Percentiles rank a stretch among this genome's conserved stretches.
Evolutionary conservation across 2,113 vertebrate species (phyloP).

Genomic region (Triplophysa tibetana): DNA sequence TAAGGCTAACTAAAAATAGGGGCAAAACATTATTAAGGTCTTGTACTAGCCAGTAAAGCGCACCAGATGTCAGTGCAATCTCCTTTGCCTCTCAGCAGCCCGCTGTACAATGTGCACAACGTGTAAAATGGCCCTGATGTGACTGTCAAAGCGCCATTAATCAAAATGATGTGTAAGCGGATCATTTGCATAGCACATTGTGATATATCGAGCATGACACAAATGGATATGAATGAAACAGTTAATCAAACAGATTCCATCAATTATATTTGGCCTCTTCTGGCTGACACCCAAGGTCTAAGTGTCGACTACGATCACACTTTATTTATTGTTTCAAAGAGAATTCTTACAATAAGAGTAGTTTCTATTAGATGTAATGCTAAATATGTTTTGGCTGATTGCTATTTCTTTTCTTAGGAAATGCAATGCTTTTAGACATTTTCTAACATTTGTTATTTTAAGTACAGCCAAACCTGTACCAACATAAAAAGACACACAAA

Average conservation of each 20-base stretch:
- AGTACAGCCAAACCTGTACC: too few relatives aligned
- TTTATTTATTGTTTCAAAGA: background rate
- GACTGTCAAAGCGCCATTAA: conserved; percentile 69
- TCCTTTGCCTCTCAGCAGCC: conserved; percentile 42
- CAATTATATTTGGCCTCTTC: conserved; percentile 64
- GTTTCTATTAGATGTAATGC: too few relatives aligned
- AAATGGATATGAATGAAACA: conserved; percentile 69
- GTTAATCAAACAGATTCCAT: conserved; percentile 67
- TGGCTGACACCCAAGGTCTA: conserved; percentile 67
- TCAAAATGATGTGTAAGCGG: conserved; percentile 67
- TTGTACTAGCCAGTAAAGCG: background rate
- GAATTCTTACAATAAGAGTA: background rate
- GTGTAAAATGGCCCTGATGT: conserved; percentile 64
- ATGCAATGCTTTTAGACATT: too few relatives aligned
- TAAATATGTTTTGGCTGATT: too few relatives aligned
- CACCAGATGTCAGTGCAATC: conserved; percentile 67
- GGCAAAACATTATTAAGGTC: background rate
- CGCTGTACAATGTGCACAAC: conserved; percentile 53
- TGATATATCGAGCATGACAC: conserved; percentile 74
- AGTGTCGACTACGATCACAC: conserved; percentile 36
- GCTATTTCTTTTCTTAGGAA: too few relatives aligned
- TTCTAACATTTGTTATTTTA: too few relatives aligned
- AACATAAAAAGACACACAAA: background rate
- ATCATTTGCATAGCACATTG: conserved; percentile 74
- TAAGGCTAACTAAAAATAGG: background rate